Percentiles rank a stretch among this genome's conserved stretches.
These are phyloP conservation scores for Eugnorisma glareosa DNA, from an alignment of 2,888 invertebrate species.

Conservation along the genomic window DNA sequence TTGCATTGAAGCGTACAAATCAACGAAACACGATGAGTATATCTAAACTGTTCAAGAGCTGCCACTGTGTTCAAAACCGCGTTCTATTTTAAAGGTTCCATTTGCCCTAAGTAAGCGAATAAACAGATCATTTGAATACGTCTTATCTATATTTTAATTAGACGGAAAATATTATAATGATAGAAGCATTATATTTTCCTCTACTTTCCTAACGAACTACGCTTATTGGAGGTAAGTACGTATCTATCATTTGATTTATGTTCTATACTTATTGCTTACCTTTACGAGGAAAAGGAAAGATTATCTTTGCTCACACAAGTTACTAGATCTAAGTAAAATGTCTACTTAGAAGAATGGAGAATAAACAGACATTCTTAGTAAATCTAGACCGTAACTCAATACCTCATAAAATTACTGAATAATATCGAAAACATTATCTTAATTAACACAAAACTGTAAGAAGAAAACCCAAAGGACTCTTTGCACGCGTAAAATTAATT, in stretches of 20 bases:
- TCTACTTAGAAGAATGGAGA: neutral
- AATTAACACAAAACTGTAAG: constrained; percentile 10
- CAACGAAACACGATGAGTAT: neutral
- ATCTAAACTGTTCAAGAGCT: neutral
- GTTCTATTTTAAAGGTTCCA: neutral
- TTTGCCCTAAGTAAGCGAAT: neutral
- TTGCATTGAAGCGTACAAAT: too few relatives aligned
- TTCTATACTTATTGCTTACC: neutral
- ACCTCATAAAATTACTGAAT: constrained; percentile 10
- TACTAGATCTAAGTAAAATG: neutral
- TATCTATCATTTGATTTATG: neutral
- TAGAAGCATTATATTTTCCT: neutral
- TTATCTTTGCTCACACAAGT: neutral
- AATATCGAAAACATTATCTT: constrained; percentile 1
- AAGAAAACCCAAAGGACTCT: neutral
- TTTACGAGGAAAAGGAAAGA: neutral
- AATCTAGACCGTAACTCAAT: neutral
- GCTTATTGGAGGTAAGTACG: neutral
- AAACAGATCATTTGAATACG: neutral
- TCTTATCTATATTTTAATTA: neutral
- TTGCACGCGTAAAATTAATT: constrained; percentile 31
- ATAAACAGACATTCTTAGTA: neutral
- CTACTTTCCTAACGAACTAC: neutral
- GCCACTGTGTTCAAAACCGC: neutral
- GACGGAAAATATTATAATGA: neutral